These are phyloP conservation scores for Palythoa heliodiscus DNA, from an alignment of 92 coral and sea anemone genomes.

Conservation along the genomic window DNA sequence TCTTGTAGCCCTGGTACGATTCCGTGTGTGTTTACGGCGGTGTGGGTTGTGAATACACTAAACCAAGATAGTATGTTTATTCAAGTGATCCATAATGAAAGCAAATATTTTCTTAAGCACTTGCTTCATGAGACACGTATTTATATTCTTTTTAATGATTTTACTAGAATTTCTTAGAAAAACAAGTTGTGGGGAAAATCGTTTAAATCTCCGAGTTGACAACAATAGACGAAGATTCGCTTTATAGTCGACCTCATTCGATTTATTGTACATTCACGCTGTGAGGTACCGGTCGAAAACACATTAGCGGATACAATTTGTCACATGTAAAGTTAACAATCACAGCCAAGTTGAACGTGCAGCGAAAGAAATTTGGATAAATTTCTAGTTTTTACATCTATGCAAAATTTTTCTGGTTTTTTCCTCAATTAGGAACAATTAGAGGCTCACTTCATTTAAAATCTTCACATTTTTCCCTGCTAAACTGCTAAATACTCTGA, in stretches of 20 bases:
- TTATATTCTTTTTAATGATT: not conserved
- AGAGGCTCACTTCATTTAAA: not conserved
- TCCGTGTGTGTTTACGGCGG: not conserved
- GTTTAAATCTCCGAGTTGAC: not conserved
- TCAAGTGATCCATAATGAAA: conserved; percentile 25
- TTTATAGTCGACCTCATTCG: not conserved
- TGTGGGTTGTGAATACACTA: conserved; percentile 6
- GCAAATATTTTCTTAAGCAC: conserved; percentile 9
- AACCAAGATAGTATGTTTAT: not conserved
- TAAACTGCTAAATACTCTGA: not conserved
- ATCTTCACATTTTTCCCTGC: not conserved
- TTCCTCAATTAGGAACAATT: not conserved
- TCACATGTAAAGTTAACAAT: conserved; percentile 38
- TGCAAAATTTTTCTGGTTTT: not conserved
- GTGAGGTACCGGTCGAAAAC: conserved; percentile 33
- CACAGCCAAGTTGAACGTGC: conserved; percentile 12
- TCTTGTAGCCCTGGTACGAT: conserved; percentile 29
- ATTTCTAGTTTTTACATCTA: not conserved
- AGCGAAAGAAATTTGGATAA: not conserved
- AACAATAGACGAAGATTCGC: conserved; percentile 18
- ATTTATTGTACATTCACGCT: conserved; percentile 7
- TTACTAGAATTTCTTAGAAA: not conserved
- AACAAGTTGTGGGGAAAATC: not conserved
- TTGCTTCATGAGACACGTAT: not conserved
- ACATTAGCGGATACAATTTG: conserved; percentile 26